Conservation (phyloP, 2,888 invertebrate species). For the Andrena trimmerana region DNA sequence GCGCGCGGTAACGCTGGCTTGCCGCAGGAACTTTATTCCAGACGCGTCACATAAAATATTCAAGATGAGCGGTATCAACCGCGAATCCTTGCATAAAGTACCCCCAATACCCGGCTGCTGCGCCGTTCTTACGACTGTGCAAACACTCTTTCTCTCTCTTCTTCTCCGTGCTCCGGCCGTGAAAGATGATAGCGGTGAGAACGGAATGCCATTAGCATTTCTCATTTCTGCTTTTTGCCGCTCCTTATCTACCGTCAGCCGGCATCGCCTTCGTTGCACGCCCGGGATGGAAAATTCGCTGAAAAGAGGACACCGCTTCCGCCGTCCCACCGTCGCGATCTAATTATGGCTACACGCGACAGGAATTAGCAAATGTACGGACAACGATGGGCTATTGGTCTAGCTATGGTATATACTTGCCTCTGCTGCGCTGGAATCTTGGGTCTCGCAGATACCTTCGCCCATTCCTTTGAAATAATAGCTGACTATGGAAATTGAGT, state of each 20-base stretch:
- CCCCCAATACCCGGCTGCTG: constrained; percentile 57
- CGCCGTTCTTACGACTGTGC: constrained; percentile 61
- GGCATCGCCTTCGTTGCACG: constrained; percentile 56
- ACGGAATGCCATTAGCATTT: constrained; percentile 77
- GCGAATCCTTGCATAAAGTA: constrained; percentile 69
- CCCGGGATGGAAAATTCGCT: constrained; percentile 63
- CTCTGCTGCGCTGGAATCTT: background rate
- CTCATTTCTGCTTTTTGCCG: constrained; percentile 74
- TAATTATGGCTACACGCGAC: constrained; percentile 48
- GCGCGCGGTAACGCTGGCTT: constrained; percentile 21
- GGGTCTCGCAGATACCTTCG: background rate
- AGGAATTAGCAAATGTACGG: constrained; percentile 35
- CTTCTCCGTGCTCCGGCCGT: constrained; percentile 43
- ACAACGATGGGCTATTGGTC: background rate
- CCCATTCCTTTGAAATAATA: background rate
- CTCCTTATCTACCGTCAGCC: constrained; percentile 69
- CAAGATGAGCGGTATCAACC: constrained; percentile 68
- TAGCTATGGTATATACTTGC: too few species aligned
- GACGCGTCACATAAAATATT: constrained; percentile 69
- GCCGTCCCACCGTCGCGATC: constrained; percentile 8
- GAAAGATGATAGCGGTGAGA: constrained; percentile 75
- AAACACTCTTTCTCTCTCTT: constrained; percentile 53
- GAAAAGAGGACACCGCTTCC: constrained; percentile 35
- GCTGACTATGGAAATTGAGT: background rate
- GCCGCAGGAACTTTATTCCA: constrained; percentile 57